These are phyloP conservation scores for Notolabrus celidotus DNA, from an alignment of 2,797 vertebrate genomes.

Conservation along the genomic window DNA sequence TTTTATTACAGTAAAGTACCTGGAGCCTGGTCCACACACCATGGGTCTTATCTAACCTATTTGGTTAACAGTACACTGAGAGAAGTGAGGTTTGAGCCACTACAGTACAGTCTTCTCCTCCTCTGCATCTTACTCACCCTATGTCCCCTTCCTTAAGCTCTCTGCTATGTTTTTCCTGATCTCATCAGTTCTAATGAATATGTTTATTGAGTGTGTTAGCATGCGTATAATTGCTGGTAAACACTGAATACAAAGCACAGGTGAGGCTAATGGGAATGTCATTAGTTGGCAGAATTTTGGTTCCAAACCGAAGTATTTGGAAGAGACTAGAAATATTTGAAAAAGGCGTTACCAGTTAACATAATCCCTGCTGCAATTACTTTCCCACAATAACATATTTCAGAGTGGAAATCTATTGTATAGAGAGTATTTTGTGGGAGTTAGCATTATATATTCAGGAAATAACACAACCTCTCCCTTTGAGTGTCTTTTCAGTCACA, in stretches of 20 bases:
- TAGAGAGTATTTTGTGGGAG: slow-evolving; percentile 3
- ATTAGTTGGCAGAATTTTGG: not conserved
- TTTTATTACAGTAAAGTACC: slow-evolving; percentile 67
- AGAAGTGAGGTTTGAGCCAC: slow-evolving; percentile 12
- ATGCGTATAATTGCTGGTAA: not conserved
- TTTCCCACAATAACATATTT: slow-evolving; percentile 18
- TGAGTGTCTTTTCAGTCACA: slow-evolving; percentile 39
- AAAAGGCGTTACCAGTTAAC: not conserved
- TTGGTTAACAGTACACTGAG: slow-evolving; percentile 40
- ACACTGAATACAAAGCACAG: not conserved
- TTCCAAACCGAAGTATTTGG: not conserved
- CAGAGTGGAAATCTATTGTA: not conserved
- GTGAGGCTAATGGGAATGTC: not conserved
- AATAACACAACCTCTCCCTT: slow-evolving; percentile 12
- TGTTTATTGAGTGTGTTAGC: not conserved
- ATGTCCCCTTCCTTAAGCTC: not conserved
- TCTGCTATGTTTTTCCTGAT: not conserved
- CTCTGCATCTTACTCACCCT: not conserved
- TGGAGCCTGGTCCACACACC: slow-evolving; percentile 30
- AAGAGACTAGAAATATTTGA: not conserved
- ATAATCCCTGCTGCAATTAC: slow-evolving; percentile 19
- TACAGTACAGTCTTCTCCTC: not conserved
- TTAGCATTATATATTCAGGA: slow-evolving; percentile 20
- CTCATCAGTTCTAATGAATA: not conserved
- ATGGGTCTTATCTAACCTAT: slow-evolving; percentile 33